Percentiles rank a stretch among this genome's conserved stretches.
Conservation (phyloP, 2,888 invertebrate species). For the Hybos culiciformis region DNA sequence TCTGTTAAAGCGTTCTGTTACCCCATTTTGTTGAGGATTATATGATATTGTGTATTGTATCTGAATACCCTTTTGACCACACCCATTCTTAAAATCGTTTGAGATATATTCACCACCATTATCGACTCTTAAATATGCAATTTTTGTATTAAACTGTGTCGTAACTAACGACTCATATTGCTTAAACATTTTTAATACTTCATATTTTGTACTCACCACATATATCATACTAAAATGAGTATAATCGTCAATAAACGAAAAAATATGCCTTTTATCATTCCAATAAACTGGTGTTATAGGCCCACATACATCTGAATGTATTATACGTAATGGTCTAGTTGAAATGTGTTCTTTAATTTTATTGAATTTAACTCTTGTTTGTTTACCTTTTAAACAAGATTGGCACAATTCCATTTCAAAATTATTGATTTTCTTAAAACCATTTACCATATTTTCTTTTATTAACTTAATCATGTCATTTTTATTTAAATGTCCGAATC, state of each 20-base stretch:
- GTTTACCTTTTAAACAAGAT: constrained; percentile 17
- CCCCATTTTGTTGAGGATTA: constrained; percentile 11
- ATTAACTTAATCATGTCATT: neutral
- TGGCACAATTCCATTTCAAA: constrained; percentile 3
- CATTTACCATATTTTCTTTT: neutral
- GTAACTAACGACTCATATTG: constrained; percentile 5
- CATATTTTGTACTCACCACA: constrained; percentile 12
- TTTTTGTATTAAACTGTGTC: constrained; percentile 7
- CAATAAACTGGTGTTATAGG: constrained; percentile 18
- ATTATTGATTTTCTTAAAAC: neutral
- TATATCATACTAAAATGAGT: constrained; percentile 17
- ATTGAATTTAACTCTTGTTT: constrained; percentile 15
- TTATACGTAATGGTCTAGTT: constrained; percentile 14
- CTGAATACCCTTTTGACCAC: constrained; percentile 18
- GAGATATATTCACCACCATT: constrained; percentile 19
- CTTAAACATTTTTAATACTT: constrained; percentile 9
- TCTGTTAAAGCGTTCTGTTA: constrained; percentile 4
- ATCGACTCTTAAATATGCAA: constrained; percentile 9
- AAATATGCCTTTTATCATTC: constrained; percentile 17
- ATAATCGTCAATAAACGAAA: constrained; percentile 24
- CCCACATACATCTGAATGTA: constrained; percentile 22
- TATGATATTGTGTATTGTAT: constrained; percentile 11
- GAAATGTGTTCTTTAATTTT: constrained; percentile 7
- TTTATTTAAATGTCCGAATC: constrained; percentile 2
- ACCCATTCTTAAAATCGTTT: constrained; percentile 11